Base-by-base conservation (phyloP, 2,797 vertebrate species). In the Nothura maculosa region DNA sequence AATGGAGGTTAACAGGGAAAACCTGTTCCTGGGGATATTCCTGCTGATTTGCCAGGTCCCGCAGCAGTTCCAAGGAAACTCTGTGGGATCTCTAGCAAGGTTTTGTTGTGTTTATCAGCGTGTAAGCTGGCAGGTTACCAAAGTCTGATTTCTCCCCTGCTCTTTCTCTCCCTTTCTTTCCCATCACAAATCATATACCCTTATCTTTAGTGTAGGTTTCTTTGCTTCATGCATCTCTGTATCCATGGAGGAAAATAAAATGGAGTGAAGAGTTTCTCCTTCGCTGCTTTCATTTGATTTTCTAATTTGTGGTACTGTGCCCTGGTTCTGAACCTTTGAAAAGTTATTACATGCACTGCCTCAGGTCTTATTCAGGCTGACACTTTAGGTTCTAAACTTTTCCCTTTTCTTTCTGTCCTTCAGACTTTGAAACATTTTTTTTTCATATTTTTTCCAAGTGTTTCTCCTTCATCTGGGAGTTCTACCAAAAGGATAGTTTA, bases 281-380 rank as follows among this genome's bases (percentile, higher is more conserved):
- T 86, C 27, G 34, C 24, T 79, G 12, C 25, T 67, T 88, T 72
- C 42, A 50, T 82, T 75, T 91, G 27, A 20, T 84, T 80, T 88
- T 81, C 38, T 30, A 14, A 50, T 74, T 74, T 73, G 28, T 88
- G 12, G 3, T 85, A 18, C n/a, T 72, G 1, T 69, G 25, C 21
- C 15, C 21, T 67, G 12, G 6, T 42, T 24, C 12, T 43, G 43
- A 69, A 85, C 38, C 22, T 84, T 61, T 77, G 30, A 66, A 62
- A 92, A 57, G 20, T 14, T 28, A 12, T 67, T 84, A 12, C 1
- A 4, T 40, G 28, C 28, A 4, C 10, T 0, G 0, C 54, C 67
- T 90, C 38, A 58, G 45, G 21, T 77, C 34, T 86, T 73, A 45
- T 48, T 81, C 4, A 1, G 47, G 36, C 50, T 81, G 45, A 32